Evolutionary conservation across 1,140 invertebrate genomes (phyloP).

Genomic region (Riptortus pedestris): DNA sequence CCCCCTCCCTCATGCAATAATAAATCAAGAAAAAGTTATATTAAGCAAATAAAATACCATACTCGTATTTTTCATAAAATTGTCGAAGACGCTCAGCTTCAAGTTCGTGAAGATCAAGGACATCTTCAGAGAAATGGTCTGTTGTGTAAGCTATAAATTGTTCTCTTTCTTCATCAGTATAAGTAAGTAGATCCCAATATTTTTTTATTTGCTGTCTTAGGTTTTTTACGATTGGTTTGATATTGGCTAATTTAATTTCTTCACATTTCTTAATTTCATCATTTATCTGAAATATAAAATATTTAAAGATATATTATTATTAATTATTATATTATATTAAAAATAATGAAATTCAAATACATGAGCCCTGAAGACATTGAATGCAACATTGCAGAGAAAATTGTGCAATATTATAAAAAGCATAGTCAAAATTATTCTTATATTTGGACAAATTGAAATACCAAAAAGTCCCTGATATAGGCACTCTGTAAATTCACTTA

Average conservation of each 20-base stretch:
- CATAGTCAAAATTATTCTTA: too few species aligned
- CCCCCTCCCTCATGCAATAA: too few species aligned
- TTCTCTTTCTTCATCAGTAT: constrained; percentile 47
- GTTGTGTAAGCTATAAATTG: constrained; percentile 49
- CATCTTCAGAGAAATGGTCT: constrained; percentile 59
- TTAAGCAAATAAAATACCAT: neutral
- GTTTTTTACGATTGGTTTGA: constrained; percentile 57
- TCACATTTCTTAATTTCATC: constrained; percentile 52
- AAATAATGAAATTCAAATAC: neutral
- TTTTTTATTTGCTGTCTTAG: constrained; percentile 52
- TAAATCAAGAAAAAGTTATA: too few species aligned
- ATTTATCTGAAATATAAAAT: constrained; percentile 36
- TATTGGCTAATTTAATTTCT: constrained; percentile 50
- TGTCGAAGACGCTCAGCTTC: constrained; percentile 54
- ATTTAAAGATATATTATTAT: neutral
- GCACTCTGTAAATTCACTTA: too few species aligned
- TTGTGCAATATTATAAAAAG: too few species aligned
- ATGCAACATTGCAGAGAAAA: neutral
- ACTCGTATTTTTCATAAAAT: neutral
- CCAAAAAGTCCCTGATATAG: too few species aligned
- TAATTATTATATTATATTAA: neutral
- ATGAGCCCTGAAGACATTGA: neutral
- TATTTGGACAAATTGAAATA: too few species aligned
- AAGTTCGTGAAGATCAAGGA: constrained; percentile 59
- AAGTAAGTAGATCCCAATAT: constrained; percentile 62